Conservation (phyloP, 2,888 invertebrate genomes). For the Phalera bucephala region DNA sequence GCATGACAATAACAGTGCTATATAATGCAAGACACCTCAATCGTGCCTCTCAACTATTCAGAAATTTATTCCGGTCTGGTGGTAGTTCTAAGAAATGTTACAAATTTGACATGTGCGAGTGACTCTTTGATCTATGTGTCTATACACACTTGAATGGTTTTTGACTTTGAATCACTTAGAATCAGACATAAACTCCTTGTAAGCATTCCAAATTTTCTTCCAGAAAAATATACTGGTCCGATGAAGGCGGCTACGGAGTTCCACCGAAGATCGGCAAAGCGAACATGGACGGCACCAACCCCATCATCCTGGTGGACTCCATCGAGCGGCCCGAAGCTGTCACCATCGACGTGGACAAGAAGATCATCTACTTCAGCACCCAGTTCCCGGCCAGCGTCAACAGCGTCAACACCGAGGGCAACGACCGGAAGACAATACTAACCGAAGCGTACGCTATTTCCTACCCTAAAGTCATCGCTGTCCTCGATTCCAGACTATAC, state of each 20-base stretch:
- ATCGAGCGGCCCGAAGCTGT: constrained; percentile 92
- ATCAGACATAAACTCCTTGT: too few relatives aligned
- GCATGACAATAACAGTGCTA: too few relatives aligned
- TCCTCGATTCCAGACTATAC: constrained; percentile 91
- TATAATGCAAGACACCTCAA: too few relatives aligned
- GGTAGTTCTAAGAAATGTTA: too few relatives aligned
- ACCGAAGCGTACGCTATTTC: constrained; percentile 88
- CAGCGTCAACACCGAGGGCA: constrained; percentile 89
- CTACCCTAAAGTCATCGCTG: constrained; percentile 90
- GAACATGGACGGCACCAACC: constrained; percentile 95
- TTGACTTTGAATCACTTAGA: too few relatives aligned
- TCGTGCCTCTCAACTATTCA: too few relatives aligned
- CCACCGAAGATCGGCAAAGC: constrained; percentile 94
- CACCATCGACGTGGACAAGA: constrained; percentile 91
- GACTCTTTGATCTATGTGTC: too few relatives aligned
- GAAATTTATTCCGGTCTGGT: too few relatives aligned
- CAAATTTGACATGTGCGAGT: too few relatives aligned
- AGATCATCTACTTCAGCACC: constrained; percentile 94
- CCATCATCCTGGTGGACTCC: constrained; percentile 87
- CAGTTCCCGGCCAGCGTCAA: constrained; percentile 88
- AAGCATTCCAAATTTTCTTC: too few relatives aligned
- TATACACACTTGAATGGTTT: too few relatives aligned
- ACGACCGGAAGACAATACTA: constrained; percentile 86
- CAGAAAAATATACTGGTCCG: constrained; percentile 96
- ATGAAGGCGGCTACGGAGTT: constrained; percentile 95